A percentile compares a stretch with the other conserved stretches of the same genome.
These are phyloP conservation scores for Nesospiza acunhae DNA, from an alignment of 2,113 vertebrate species.

Conservation along the genomic window DNA sequence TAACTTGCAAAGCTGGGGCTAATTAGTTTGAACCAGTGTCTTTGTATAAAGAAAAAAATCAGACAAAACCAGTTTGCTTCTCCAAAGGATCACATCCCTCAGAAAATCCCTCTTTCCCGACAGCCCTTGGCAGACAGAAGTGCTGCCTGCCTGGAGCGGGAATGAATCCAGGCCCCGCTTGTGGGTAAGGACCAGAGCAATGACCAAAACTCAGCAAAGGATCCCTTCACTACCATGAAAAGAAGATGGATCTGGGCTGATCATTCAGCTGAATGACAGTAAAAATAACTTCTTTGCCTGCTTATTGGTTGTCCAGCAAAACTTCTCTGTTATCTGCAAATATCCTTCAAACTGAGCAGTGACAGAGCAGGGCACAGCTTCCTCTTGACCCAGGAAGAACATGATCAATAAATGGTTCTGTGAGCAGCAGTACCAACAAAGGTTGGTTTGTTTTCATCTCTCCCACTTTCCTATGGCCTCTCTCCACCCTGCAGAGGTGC, in stretches of 20 bases:
- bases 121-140: neutral
- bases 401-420: accelerated
- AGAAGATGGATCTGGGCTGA: neutral
- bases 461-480: accelerated
- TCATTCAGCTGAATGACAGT: neutral
- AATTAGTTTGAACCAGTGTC: neutral
- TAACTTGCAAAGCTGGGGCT: neutral
- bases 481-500: neutral
- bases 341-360: neutral
- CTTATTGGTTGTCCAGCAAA: neutral
- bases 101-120: neutral
- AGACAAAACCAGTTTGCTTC: neutral
- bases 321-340: neutral
- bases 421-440: neutral
- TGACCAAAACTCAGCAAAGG: neutral
- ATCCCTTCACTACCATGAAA: accelerated
- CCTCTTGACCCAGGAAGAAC: neutral
- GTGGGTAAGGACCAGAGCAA: neutral
- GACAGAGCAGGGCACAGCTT: neutral
- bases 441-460: neutral
- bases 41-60: neutral
- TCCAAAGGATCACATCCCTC: neutral
- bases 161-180: neutral
- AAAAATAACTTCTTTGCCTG: neutral
- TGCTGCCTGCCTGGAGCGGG: neutral